Conservation (phyloP, 2,797 vertebrate species). For the Hipposideros larvatus region DNA sequence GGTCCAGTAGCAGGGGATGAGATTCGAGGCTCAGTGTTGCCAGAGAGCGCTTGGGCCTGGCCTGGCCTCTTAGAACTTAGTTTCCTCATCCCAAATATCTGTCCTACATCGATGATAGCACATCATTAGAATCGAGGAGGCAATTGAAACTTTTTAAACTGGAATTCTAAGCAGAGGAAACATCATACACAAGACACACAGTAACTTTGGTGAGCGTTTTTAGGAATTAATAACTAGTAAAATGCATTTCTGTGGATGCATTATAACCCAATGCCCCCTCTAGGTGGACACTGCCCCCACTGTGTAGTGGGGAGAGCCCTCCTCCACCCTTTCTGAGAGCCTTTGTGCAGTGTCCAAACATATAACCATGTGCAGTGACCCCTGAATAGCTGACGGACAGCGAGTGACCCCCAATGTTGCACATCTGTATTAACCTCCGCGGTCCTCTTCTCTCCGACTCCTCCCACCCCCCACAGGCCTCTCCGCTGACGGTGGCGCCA, state of each 20-base stretch:
- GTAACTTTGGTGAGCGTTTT: background rate
- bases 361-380: fast-evolving
- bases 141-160: background rate
- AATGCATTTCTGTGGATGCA: background rate
- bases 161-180: background rate
- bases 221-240: background rate
- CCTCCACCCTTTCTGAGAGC: too few species aligned
- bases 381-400: background rate
- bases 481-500: constrained; percentile 94
- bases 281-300: background rate
- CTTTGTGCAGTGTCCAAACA: background rate
- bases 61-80: background rate
- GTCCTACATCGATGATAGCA: background rate
- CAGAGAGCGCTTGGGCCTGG: background rate
- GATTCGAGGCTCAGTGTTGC: background rate
- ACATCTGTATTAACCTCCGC: background rate
- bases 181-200: background rate
- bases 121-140: background rate
- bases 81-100: background rate
- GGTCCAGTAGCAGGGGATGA: too few species aligned
- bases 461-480: constrained; percentile 88
- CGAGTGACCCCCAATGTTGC: background rate
- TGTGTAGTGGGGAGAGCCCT: background rate
- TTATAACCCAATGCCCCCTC: background rate
- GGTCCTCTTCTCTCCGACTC: background rate